These are phyloP conservation scores for Chrysaora quinquecirrha DNA, from an alignment of 30 jellyfish, hydroid and myxozoan species.

Conservation along the genomic window DNA sequence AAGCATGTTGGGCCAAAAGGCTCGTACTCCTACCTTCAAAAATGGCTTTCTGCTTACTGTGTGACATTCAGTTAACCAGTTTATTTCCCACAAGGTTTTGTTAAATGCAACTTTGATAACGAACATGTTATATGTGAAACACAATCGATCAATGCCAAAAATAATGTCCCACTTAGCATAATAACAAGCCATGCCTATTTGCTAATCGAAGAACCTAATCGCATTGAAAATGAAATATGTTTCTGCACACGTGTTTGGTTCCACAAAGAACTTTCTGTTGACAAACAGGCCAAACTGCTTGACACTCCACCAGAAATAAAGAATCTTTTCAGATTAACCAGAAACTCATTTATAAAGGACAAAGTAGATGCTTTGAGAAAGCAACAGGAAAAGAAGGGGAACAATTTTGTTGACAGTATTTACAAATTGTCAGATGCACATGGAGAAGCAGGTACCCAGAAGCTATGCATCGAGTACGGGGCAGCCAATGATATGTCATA, in stretches of 20 bases:
- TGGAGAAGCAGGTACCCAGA: not conserved
- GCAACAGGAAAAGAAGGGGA: not conserved
- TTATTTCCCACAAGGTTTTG: slow-evolving; percentile 18
- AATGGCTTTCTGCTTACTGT: slow-evolving; percentile 24
- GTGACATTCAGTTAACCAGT: slow-evolving; percentile 18
- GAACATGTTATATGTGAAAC: slow-evolving; percentile 52
- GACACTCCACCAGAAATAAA: not conserved
- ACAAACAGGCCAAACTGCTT: not conserved
- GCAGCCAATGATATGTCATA: not conserved
- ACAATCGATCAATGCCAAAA: slow-evolving; percentile 12
- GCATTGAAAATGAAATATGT: not conserved
- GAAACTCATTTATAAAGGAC: slow-evolving; percentile 19
- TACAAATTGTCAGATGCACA: not conserved
- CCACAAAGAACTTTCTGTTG: not conserved
- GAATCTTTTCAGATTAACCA: not conserved
- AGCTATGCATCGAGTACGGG: slow-evolving; percentile 23
- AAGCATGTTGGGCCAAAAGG: slow-evolving; percentile 10
- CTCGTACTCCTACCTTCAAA: slow-evolving; percentile 9
- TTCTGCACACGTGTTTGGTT: slow-evolving; percentile 22
- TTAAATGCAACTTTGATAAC: slow-evolving; percentile 25
- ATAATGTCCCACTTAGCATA: slow-evolving; percentile 39
- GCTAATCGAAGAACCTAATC: not conserved
- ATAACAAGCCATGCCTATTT: slow-evolving; percentile 36
- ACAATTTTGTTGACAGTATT: not conserved
- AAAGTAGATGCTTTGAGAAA: not conserved